phyloP scores from a whole-genome alignment of 92 coral and sea anemone genomes.

The Parazoanthus swiftii region DNA sequence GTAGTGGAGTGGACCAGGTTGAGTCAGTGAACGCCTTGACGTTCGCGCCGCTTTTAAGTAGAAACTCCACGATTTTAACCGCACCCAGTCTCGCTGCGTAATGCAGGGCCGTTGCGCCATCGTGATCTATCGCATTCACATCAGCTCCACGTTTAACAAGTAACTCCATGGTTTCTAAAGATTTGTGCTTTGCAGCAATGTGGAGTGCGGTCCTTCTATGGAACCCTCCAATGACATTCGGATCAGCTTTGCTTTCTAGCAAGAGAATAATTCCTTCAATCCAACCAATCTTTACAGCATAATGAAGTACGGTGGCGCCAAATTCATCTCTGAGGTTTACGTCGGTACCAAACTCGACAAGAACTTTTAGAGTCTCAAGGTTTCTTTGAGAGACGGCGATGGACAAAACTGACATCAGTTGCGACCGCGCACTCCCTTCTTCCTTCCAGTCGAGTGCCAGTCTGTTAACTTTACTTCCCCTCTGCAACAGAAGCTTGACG shows the following conservation, averaged over 20 bases:
- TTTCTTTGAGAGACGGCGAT: slow-evolving; percentile 30
- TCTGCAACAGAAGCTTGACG: slow-evolving; percentile 8
- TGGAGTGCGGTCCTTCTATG: slow-evolving; percentile 44
- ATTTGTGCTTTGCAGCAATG: slow-evolving; percentile 44
- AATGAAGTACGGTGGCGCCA: slow-evolving; percentile 23
- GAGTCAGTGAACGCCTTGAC: slow-evolving; percentile 32
- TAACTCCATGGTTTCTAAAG: slow-evolving; percentile 21
- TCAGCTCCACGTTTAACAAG: slow-evolving; percentile 45
- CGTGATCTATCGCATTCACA: slow-evolving; percentile 40
- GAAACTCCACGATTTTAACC: slow-evolving; percentile 32
- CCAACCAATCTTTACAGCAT: slow-evolving; percentile 33
- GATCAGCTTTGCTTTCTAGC: slow-evolving; percentile 7
- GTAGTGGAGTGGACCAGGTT: slow-evolving; percentile 39
- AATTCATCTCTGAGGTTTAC: slow-evolving; percentile 28
- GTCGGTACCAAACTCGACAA: slow-evolving; percentile 24
- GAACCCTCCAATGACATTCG: slow-evolving; percentile 23
- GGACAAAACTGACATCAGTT: slow-evolving; percentile 21
- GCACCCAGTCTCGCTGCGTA: slow-evolving; percentile 48
- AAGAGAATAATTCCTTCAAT: slow-evolving; percentile 16
- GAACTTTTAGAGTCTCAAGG: slow-evolving; percentile 2
- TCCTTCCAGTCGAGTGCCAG: slow-evolving; percentile 30
- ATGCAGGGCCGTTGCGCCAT: slow-evolving; percentile 52
- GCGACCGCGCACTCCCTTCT: not conserved
- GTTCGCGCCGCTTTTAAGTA: slow-evolving; percentile 35
- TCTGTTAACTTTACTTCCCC: slow-evolving; percentile 31